Base-by-base conservation (phyloP, 2,797 vertebrate species). In the Apodemus agrarius region DNA sequence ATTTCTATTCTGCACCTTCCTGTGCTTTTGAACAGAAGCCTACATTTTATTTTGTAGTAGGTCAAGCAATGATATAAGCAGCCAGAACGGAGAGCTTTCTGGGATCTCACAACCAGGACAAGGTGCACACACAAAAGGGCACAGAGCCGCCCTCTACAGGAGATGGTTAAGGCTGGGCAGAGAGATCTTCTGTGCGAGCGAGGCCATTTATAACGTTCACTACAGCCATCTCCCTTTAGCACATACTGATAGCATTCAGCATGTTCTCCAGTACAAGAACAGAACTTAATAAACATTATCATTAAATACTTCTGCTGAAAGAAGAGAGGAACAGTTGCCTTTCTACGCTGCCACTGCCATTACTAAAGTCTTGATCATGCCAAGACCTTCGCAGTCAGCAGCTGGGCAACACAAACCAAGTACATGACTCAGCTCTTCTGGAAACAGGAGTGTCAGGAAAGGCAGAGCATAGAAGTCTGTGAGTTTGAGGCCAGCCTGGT, bases 251-350 rank as follows among this genome's bases (percentile, higher is more conserved):
- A 61, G 34, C 24, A 29, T 43, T 40, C 10, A 52, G 13, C 29
- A 3, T 1, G 54, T 19, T 69, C 93, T 43, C 61, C 40, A 43
- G 8, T 13, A 54, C 16, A 49, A 34, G 3, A 31, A 26, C 52
- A 7, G 22, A 74, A 97, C 90, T 84, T 75, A 82, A 85, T 37
- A 88, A 79, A 74, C 74, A 21, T 19, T 9, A 26, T 82, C 52
- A 14, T 40, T 79, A 90, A 74, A 40, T 46, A 52, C 1, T 43
- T 89, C 24, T 89, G 57, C 89, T 86, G 81, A 88, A 81, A 65
- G 12, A 49, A 83, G n/a, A 85, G 59, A 46, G 34, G 46, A 46
- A 29, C 52, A 14, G 52, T 52, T 52, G 21, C 19, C 9, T 79
- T 95, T 54, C 63, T 34, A 26, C 52, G n/a, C 29, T 37, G 76